Conservation (phyloP, 2,113 vertebrate genomes). For the Triplophysa rosa region DNA sequence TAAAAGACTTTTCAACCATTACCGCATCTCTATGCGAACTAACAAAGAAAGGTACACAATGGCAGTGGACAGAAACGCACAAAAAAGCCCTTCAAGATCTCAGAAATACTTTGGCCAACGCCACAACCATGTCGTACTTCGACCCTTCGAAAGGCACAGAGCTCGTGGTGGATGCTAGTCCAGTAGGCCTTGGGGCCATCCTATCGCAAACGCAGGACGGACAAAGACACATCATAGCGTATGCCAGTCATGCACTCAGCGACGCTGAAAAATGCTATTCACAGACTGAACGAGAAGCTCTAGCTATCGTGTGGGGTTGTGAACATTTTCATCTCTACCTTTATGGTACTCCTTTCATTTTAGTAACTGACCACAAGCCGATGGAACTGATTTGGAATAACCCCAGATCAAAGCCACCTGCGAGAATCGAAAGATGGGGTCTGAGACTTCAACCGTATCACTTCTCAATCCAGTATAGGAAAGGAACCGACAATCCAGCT, state of each 20-base stretch:
- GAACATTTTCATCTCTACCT: too few species aligned
- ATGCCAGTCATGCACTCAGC: slow-evolving; percentile 31
- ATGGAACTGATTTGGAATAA: slow-evolving; percentile 53
- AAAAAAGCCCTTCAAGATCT: not conserved
- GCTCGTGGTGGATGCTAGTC: too few species aligned
- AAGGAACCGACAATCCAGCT: slow-evolving; percentile 42
- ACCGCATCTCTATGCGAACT: slow-evolving; percentile 31
- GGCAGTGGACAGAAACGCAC: not conserved
- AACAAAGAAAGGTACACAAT: not conserved
- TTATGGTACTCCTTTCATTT: slow-evolving; percentile 2
- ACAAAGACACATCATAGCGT: slow-evolving; percentile 23
- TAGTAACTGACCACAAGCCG: slow-evolving; percentile 44
- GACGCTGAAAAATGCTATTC: not conserved
- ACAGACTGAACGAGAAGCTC: slow-evolving; percentile 34
- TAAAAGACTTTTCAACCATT: slow-evolving; percentile 42
- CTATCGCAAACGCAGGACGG: slow-evolving; percentile 23
- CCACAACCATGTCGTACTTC: slow-evolving; percentile 43
- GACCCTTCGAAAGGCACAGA: not conserved
- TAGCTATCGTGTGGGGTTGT: not conserved
- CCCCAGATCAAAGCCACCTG: too few species aligned
- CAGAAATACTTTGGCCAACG: slow-evolving; percentile 19
- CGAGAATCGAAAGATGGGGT: slow-evolving; percentile 53
- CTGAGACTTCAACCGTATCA: slow-evolving; percentile 50
- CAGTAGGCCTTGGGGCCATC: slow-evolving; percentile 39
- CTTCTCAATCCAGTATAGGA: slow-evolving; percentile 41